Conservation (phyloP, 2,888 invertebrate genomes). For the Megastigmus dorsalis region DNA sequence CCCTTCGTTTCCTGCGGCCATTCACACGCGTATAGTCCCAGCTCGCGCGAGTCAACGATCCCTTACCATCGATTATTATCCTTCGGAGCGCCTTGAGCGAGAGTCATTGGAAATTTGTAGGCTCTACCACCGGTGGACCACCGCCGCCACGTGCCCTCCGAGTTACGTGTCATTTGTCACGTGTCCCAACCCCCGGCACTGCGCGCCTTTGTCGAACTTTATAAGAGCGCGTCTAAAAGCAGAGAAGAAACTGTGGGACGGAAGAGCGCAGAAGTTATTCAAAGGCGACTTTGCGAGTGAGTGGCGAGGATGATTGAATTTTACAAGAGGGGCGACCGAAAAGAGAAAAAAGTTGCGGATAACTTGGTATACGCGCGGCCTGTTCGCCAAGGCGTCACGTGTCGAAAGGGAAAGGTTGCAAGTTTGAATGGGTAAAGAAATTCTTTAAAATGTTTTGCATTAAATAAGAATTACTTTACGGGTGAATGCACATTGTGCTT, state of each 20-base stretch:
- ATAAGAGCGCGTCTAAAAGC: neutral
- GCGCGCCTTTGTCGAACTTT: neutral
- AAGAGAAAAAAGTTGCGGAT: too few relatives aligned
- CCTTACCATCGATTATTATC: conserved; percentile 3
- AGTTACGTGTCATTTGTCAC: conserved; percentile 18
- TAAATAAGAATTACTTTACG: too few relatives aligned
- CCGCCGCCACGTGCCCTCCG: too few relatives aligned
- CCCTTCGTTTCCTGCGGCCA: too few relatives aligned
- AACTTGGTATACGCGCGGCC: too few relatives aligned
- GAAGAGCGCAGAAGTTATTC: neutral
- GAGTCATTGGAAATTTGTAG: conserved; percentile 23
- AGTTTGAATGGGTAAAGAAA: too few relatives aligned
- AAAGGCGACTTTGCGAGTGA: neutral
- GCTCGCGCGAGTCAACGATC: neutral
- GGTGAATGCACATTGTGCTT: too few relatives aligned
- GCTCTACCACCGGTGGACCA: neutral
- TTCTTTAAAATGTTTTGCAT: too few relatives aligned
- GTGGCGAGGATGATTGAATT: neutral
- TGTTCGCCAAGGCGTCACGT: too few relatives aligned
- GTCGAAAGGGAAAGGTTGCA: too few relatives aligned
- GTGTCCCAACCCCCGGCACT: too few relatives aligned
- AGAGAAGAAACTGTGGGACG: neutral
- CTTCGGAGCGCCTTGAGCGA: neutral
- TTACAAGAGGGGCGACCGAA: neutral
- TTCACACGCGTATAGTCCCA: neutral